Evolutionary conservation across 2,797 vertebrate genomes (phyloP).

Genomic region (Somateria mollissima): DNA sequence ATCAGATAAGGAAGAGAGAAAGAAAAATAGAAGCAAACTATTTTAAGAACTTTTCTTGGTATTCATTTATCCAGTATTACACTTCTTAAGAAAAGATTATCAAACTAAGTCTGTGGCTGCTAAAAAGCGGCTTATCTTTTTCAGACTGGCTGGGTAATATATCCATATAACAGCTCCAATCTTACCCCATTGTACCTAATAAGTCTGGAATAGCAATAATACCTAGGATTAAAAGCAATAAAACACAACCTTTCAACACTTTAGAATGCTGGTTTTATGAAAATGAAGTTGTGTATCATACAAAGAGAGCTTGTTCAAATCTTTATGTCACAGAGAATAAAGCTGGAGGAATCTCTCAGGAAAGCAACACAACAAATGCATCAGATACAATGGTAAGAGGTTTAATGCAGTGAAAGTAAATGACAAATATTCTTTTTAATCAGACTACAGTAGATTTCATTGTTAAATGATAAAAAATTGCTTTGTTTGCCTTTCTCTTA

Average conservation of each 20-base stretch:
- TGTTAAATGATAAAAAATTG: neutral
- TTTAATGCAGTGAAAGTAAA: neutral
- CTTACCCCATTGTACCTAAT: neutral
- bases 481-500: neutral
- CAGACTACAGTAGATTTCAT: neutral
- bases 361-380: constrained; percentile 84
- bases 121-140: neutral
- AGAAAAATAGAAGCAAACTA: neutral
- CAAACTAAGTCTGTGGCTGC: neutral
- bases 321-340: constrained; percentile 79
- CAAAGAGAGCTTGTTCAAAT: neutral
- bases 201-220: neutral
- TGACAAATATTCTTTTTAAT: neutral
- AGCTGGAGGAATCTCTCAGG: constrained; percentile 83
- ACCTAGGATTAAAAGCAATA: neutral
- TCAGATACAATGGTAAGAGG: constrained; percentile 82
- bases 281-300: neutral
- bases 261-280: neutral
- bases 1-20: neutral
- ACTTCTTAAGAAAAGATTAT: neutral
- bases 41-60: neutral
- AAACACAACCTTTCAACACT: neutral
- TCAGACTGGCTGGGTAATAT: neutral
- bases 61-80: neutral
- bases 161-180: neutral